Evolutionary conservation across 2,888 invertebrate species (phyloP).

Genomic region (Maniola hyperantus): DNA sequence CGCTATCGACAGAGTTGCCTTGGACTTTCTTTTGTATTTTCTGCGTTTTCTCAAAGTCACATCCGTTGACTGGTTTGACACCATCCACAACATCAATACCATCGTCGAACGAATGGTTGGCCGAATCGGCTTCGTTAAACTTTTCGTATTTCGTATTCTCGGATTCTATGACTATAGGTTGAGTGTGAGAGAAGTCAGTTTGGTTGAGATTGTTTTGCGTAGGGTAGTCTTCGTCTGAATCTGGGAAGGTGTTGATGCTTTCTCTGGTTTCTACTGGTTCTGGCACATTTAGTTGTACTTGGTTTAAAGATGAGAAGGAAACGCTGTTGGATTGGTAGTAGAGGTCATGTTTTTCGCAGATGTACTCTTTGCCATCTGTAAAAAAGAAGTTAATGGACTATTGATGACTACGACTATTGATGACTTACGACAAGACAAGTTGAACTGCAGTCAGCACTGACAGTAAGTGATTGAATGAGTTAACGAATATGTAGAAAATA

Average conservation of each 20-base stretch:
- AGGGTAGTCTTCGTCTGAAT: slow-evolving; percentile 73
- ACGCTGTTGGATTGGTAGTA: slow-evolving; percentile 73
- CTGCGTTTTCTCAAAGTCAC: slow-evolving; percentile 51
- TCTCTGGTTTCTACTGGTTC: slow-evolving; percentile 69
- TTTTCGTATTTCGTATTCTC: slow-evolving; percentile 64
- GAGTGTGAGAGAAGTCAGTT: slow-evolving; percentile 74
- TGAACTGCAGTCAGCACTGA: no score
- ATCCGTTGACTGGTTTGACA: slow-evolving; percentile 53
- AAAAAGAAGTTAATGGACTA: background rate
- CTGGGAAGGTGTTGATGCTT: slow-evolving; percentile 62
- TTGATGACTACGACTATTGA: no score
- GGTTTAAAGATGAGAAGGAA: slow-evolving; percentile 71
- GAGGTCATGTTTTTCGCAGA: slow-evolving; percentile 76
- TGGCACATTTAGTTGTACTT: slow-evolving; percentile 70
- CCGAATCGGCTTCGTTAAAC: slow-evolving; percentile 65
- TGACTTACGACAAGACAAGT: no score
- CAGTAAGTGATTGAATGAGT: no score
- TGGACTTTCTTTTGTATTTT: slow-evolving; percentile 64
- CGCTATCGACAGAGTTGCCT: slow-evolving; percentile 73
- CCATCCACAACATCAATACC: slow-evolving; percentile 73
- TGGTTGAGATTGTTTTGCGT: slow-evolving; percentile 76
- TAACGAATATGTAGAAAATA: no score
- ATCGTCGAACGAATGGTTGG: slow-evolving; percentile 74
- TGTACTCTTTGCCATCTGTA: slow-evolving; percentile 76
- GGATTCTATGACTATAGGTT: slow-evolving; percentile 75